Base-by-base conservation (phyloP, 2,113 vertebrate species). In the Cinclus mexicanus region DNA sequence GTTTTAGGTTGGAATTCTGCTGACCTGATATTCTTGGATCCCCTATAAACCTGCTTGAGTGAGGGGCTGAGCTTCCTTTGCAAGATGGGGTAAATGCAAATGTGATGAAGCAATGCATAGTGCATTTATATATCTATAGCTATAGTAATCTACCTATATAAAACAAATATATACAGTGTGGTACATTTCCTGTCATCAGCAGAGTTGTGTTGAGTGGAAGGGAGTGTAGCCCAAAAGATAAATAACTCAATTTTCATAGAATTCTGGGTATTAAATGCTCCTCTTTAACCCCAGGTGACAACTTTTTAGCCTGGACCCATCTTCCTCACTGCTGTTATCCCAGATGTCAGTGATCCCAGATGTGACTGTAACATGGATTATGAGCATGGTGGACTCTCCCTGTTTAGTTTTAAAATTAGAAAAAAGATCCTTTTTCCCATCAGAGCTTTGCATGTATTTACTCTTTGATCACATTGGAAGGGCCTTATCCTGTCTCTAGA, bases 381-480 rank as follows among this genome's bases (percentile, higher is more conserved):
- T 1, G 71, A 81, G 72, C 39, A 76, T 68, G 23, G 56, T 88
- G 92, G 89, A 94, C 83, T 94, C 49, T 55, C 68, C 57, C 53
- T 78, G 83, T 90, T 93, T 90, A 72, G 91, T 89, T 97, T 94
- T 93, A 97, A 96, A 96, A 95, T 90, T 93, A 93, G 92, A 93
- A 95, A 93, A 93, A 84, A 93, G 74, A 95, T 83, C 71, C 71
- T 78, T 94, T 95, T 93, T 81, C 94, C 90, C 80, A 87, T 94
- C 68, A 87, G 92, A 82, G 96, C 88, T 94, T 96, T 93, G 94
- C 92, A 96, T 95, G 86, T 82, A 89, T 94, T 96, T 96, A 92
- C 86, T 90, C 94, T 95, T 96, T 96, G 94, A 93, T 95, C 95
- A 90, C 76, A 76, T 55, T 89, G 90, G 92, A 95, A 86, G 93